Percentiles rank a stretch among this genome's conserved stretches.
phyloP scores from a whole-genome alignment of 2,888 invertebrate genomes.

The Nipponacmea schrenckii region DNA sequence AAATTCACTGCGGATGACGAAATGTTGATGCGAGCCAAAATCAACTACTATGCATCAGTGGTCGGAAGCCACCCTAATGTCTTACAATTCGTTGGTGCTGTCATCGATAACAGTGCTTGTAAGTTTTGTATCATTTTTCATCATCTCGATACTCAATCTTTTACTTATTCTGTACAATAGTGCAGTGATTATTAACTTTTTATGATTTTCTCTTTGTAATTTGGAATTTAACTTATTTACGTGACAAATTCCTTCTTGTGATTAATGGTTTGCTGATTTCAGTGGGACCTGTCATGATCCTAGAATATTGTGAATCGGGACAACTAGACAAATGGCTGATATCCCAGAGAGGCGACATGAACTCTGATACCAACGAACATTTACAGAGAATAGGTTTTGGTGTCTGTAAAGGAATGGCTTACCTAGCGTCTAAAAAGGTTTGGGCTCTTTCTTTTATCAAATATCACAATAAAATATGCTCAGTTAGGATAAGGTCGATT shows the following conservation, averaged over 20 bases:
- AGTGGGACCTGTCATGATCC: constrained; percentile 48
- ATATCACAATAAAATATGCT: no score
- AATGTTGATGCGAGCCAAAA: constrained; percentile 41
- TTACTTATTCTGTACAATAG: background rate
- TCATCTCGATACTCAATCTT: background rate
- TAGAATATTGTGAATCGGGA: constrained; percentile 47
- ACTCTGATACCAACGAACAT: constrained; percentile 37
- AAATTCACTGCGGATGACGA: constrained; percentile 30
- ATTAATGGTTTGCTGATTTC: background rate
- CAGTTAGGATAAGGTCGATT: no score
- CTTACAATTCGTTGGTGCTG: constrained; percentile 38
- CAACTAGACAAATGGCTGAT: constrained; percentile 39
- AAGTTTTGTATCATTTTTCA: constrained; percentile 13
- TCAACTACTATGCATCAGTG: constrained; percentile 35
- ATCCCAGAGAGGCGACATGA: constrained; percentile 27
- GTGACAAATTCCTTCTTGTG: no score
- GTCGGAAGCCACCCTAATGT: constrained; percentile 39
- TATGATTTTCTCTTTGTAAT: no score
- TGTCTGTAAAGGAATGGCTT: constrained; percentile 46
- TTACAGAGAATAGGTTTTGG: constrained; percentile 37
- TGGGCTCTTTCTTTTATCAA: background rate
- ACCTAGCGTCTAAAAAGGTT: constrained; percentile 39
- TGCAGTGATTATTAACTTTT: background rate
- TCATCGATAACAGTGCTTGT: constrained; percentile 32
- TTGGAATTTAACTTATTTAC: no score